A percentile compares a stretch with the other conserved stretches of the same genome.
These are phyloP conservation scores for Isichthys henryi DNA, from an alignment of 2,113 vertebrate species.

Conservation along the genomic window DNA sequence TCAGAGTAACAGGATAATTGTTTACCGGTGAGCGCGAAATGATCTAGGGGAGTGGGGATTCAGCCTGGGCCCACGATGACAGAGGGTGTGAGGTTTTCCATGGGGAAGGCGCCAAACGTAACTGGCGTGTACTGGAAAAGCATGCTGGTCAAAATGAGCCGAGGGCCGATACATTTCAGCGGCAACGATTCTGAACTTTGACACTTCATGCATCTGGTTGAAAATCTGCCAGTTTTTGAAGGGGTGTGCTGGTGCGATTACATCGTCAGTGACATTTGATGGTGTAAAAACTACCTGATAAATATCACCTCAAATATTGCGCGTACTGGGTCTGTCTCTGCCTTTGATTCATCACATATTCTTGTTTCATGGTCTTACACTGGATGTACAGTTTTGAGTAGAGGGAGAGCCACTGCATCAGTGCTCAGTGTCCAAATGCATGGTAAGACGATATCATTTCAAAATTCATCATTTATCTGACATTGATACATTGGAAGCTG, in stretches of 20 bases:
- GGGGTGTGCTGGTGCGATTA: background rate
- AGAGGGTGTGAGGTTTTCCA: background rate
- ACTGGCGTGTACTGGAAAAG: background rate
- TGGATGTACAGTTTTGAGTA: background rate
- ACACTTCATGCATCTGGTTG: background rate
- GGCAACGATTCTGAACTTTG: background rate
- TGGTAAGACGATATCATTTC: background rate
- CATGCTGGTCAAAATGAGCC: background rate
- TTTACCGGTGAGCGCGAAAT: background rate
- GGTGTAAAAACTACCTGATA: background rate
- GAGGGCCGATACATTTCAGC: background rate
- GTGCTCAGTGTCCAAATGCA: background rate
- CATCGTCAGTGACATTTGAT: background rate
- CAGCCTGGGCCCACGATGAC: background rate
- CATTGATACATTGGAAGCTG: background rate
- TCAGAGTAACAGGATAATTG: constrained; percentile 7
- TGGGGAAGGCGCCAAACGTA: background rate
- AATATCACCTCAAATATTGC: background rate
- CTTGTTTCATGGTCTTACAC: background rate
- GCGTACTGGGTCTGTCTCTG: background rate
- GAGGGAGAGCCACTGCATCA: background rate
- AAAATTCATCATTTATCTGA: background rate
- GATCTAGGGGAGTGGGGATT: background rate
- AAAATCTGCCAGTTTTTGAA: background rate
- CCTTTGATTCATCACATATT: background rate